Evolutionary conservation across 2,113 vertebrate genomes (phyloP).

Genomic region (Suncus etruscus): DNA sequence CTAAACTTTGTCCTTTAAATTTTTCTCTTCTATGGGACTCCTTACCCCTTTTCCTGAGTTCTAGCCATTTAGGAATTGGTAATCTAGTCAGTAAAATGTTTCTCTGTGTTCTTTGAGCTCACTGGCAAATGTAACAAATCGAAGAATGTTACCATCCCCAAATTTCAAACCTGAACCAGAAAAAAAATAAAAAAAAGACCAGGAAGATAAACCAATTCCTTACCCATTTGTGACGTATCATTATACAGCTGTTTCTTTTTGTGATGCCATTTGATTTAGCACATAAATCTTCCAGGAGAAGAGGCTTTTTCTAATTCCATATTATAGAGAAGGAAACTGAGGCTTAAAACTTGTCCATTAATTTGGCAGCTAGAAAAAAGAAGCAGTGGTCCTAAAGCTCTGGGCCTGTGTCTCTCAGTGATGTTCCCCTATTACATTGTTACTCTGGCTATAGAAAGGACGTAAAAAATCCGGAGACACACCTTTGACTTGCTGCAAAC

Average conservation of each 20-base stretch:
- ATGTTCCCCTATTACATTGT: too few relatives aligned
- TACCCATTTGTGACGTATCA: neutral
- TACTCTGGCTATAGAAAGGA: too few relatives aligned
- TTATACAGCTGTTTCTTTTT: neutral
- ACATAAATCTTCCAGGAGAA: neutral
- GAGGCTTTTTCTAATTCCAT: neutral
- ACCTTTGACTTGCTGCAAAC: neutral
- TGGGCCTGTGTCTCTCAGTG: too few relatives aligned
- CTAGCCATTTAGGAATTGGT: neutral
- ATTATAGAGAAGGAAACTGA: neutral
- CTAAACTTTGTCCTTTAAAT: neutral
- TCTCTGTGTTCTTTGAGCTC: neutral
- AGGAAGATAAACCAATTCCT: neutral
- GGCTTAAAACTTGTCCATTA: neutral
- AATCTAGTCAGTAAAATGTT: neutral
- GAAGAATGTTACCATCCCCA: neutral
- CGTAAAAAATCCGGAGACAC: too few relatives aligned
- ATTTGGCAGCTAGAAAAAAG: neutral
- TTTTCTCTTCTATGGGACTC: neutral
- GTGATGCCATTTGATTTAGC: neutral
- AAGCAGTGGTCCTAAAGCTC: neutral
- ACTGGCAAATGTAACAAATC: neutral
- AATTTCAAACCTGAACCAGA: constrained; percentile 28
- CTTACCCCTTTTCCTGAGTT: neutral
- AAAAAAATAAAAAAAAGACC: constrained; percentile 11